phyloP scores from a whole-genome alignment of 2,888 invertebrate species.

The Gasteruption jaculator region DNA sequence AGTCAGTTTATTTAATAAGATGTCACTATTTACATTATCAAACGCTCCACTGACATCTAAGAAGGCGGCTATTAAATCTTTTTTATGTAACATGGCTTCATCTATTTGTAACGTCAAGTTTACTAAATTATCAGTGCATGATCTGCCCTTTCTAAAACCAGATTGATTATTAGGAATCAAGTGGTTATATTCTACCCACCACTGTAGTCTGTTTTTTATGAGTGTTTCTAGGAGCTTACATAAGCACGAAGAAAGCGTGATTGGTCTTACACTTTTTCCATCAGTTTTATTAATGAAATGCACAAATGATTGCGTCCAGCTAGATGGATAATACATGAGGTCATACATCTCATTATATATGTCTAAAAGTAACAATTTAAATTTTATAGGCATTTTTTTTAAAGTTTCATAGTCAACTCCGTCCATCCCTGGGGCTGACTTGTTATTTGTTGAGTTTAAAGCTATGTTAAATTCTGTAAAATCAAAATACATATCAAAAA shows the following conservation, averaged over 20 bases:
- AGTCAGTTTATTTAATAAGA: slow-evolving; percentile 12
- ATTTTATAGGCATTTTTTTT: slow-evolving; percentile 11
- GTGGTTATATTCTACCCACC: slow-evolving; percentile 18
- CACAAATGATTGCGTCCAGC: slow-evolving; percentile 13
- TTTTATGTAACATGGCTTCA: slow-evolving; percentile 4
- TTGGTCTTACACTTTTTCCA: slow-evolving; percentile 13
- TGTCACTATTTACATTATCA: slow-evolving; percentile 17
- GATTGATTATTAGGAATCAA: slow-evolving; percentile 12
- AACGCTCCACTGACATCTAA: slow-evolving; percentile 19
- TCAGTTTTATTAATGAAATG: slow-evolving; percentile 17
- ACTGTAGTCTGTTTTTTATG: slow-evolving; percentile 17
- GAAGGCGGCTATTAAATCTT: slow-evolving; percentile 14
- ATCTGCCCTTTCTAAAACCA: slow-evolving; percentile 17
- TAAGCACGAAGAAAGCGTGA: slow-evolving; percentile 17
- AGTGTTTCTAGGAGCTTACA: slow-evolving; percentile 20
- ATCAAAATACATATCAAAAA: slow-evolving; percentile 6
- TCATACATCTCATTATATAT: slow-evolving; percentile 19
- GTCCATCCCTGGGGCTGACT: slow-evolving; percentile 20
- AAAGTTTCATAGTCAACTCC: slow-evolving; percentile 15
- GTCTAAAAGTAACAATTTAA: slow-evolving; percentile 16
- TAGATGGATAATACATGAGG: background rate
- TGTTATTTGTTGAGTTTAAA: slow-evolving; percentile 10
- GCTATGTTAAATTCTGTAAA: slow-evolving; percentile 17
- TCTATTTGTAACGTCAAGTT: slow-evolving; percentile 14
- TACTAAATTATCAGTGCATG: slow-evolving; percentile 18